Conservation (phyloP, 2,888 invertebrate species). For the Drosophila leonis region DNA sequence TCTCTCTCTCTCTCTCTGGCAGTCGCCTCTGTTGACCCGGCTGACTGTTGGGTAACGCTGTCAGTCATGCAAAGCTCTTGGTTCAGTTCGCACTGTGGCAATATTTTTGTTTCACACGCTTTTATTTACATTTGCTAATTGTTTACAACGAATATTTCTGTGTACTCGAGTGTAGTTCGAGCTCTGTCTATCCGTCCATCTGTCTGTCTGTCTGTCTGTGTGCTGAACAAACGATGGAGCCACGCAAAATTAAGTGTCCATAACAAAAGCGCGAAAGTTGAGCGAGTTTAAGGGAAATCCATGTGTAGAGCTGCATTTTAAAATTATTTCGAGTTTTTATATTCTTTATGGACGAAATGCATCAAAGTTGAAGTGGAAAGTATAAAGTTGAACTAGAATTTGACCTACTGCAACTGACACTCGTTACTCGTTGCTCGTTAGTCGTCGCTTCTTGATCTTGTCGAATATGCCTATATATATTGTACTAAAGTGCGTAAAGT, state of each 20-base stretch:
- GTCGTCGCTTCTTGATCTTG: not conserved
- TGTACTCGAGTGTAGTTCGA: slow-evolving; percentile 28
- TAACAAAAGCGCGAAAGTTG: slow-evolving; percentile 2
- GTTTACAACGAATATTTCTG: slow-evolving; percentile 56
- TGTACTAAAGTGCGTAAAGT: too few relatives aligned
- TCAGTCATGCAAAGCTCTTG: slow-evolving; percentile 35
- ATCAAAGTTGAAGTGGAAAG: not conserved
- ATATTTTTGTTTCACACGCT: slow-evolving; percentile 72
- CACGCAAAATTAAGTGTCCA: slow-evolving; percentile 22
- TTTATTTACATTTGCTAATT: slow-evolving; percentile 73
- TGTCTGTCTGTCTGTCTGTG: slow-evolving; percentile 2
- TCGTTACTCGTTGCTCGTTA: not conserved
- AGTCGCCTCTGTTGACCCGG: not conserved
- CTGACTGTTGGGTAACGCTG: slow-evolving; percentile 9
- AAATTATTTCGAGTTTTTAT: not conserved
- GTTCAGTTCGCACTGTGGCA: slow-evolving; percentile 38
- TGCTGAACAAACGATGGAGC: slow-evolving; percentile 18
- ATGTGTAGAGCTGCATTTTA: not conserved
- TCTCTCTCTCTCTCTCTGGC: not conserved
- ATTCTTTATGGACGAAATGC: not conserved
- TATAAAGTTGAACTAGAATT: not conserved
- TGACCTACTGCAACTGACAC: not conserved
- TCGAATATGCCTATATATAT: too few relatives aligned
- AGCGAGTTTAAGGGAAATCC: not conserved
- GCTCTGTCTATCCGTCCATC: not conserved